Conservation (phyloP, 2,888 invertebrate genomes). For the Chloromyia formosa region DNA sequence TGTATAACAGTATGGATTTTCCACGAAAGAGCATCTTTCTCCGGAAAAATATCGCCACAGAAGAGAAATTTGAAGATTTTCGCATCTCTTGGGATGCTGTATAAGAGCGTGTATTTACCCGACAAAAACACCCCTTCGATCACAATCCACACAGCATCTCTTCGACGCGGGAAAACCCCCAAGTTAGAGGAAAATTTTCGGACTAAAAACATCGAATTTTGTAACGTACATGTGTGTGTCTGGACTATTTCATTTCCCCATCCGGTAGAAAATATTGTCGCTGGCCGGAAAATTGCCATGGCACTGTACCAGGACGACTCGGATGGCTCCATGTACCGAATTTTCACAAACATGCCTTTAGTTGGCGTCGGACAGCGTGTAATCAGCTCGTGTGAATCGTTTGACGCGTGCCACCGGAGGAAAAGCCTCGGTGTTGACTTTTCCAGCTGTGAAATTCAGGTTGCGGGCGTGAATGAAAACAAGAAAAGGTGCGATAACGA, state of each 20-base stretch:
- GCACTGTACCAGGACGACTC: conserved; percentile 1
- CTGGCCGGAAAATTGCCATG: conserved; percentile 28
- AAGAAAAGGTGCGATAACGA: conserved; percentile 13
- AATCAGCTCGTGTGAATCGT: conserved; percentile 37
- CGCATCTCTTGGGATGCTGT: conserved; percentile 18
- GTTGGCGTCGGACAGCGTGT: conserved; percentile 42
- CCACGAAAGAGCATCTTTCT: neutral
- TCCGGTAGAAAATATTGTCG: neutral
- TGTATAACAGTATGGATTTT: conserved; percentile 9
- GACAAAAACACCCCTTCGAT: too few relatives aligned
- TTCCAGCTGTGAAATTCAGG: too few relatives aligned
- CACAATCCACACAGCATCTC: conserved; percentile 22
- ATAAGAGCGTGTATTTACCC: conserved; percentile 11
- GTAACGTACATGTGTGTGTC: neutral
- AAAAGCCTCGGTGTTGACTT: neutral
- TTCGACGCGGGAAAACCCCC: neutral
- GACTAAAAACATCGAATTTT: conserved; percentile 31
- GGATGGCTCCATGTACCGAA: neutral
- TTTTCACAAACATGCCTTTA: conserved; percentile 32
- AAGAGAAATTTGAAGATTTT: neutral
- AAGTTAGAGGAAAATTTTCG: conserved; percentile 18
- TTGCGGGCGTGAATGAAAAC: neutral
- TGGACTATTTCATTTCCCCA: neutral
- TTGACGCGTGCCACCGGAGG: neutral
- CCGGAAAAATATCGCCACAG: conserved; percentile 19